Base-by-base conservation (phyloP, 2,113 vertebrate species). In the Cacatua alba region DNA sequence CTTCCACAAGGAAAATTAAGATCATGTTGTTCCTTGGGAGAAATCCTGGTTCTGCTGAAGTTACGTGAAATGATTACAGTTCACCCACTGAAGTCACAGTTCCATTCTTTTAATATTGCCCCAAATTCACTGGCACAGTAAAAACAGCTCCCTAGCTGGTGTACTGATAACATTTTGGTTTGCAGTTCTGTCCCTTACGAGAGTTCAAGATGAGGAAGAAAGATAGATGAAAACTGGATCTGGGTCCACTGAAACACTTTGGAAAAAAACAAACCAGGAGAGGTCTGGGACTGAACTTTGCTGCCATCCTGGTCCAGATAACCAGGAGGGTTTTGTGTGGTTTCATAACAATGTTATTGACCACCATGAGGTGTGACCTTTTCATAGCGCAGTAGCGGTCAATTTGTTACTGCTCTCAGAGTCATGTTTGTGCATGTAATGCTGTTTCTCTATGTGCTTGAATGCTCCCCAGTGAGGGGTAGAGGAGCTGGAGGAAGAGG, bases 261-360 rank as follows among this genome's bases (percentile, higher is more conserved):
- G 55, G 55, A 15, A 49, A 65, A 86, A 63, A 8, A 28, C n/a
- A 48, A 23, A 13, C 4, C 8, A 52, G 51, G 5, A 63, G 49
- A 67, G 24, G 37, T 18, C 33, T 0, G 0, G 41, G 28, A 44
- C 26, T 41, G 67, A 57, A 37, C 70, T 64, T 23, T 2, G 8
- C 20, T 84, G 59, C 77, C 6, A 4, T 68, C 33, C 46, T 75
- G 35, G 39, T 76, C 79, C 75, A 59, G 28, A 43, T 71, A 86
- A 71, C 44, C 21, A 19, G 52, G 62, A 82, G 55, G n/a, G 29
- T 59, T 90, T 81, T 1, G 2, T 71, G 35, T 8, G 9, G 52
- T 92, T 94, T 93, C 69, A 6, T 96, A 96, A 96, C 52, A 44
- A 6, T 11, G 4, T 52, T 93, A 96, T 86, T 86, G 95, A 94